Conservation (phyloP, 2,113 vertebrate genomes). For the Acinonyx jubatus region DNA sequence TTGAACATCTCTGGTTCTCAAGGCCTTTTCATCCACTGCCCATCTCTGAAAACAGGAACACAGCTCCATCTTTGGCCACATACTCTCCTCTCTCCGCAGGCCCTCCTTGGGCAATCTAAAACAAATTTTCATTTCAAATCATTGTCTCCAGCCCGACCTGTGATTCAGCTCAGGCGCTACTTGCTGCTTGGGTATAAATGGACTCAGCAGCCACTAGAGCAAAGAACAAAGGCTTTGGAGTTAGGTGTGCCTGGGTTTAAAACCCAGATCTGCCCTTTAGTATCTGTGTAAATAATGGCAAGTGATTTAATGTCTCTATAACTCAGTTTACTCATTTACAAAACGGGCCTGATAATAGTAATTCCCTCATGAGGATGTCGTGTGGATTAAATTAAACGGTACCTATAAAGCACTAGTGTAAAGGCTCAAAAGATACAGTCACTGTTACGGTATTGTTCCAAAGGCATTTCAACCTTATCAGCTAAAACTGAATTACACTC, state of each 20-base stretch:
- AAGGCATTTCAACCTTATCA: neutral
- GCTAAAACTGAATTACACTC: neutral
- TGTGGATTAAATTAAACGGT: neutral
- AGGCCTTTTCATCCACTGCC: neutral
- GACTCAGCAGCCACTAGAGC: neutral
- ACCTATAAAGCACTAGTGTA: neutral
- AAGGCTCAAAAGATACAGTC: neutral
- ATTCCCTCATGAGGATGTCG: neutral
- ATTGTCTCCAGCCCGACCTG: neutral
- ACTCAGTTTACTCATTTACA: neutral
- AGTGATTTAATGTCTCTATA: neutral
- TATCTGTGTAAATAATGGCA: neutral
- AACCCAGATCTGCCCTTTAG: neutral
- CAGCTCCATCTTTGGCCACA: neutral
- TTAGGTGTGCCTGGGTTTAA: neutral
- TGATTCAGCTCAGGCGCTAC: neutral
- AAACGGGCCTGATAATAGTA: neutral
- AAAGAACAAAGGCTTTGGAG: neutral
- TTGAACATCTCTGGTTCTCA: neutral
- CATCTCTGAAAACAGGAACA: neutral
- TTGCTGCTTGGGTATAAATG: too few relatives aligned
- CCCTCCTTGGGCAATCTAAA: neutral
- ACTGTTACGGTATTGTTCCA: neutral
- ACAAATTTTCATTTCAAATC: neutral
- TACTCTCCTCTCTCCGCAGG: neutral